Evolutionary conservation across 2,888 invertebrate species (phyloP).

Genomic region (Drosophila pseudotakahashii): DNA sequence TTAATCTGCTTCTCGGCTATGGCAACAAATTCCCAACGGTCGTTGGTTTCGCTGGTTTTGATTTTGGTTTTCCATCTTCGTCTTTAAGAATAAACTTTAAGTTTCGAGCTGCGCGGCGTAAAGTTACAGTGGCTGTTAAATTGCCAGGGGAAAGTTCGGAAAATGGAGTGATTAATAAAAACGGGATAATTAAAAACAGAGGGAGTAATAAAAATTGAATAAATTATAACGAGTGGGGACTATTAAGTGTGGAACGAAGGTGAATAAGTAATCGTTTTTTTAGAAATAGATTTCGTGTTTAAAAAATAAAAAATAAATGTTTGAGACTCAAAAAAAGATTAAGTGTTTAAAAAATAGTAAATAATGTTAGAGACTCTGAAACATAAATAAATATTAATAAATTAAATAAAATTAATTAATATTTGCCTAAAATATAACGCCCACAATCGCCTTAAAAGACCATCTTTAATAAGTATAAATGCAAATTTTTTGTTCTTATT

Average conservation of each 20-base stretch:
- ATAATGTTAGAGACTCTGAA: no score
- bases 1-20: slow-evolving; percentile 63
- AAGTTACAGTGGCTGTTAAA: slow-evolving; percentile 3
- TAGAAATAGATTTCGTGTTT: no score
- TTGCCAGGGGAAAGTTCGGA: background rate
- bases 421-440: no score
- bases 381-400: no score
- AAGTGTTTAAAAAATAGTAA: no score
- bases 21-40: slow-evolving; percentile 22
- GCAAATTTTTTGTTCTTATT: no score
- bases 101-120: background rate
- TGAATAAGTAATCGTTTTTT: background rate
- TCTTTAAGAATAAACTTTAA: slow-evolving; percentile 4
- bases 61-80: slow-evolving; percentile 18
- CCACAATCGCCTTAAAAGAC: no score
- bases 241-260: background rate
- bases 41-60: slow-evolving; percentile 27
- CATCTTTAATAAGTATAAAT: no score
- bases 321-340: no score
- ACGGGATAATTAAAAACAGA: background rate
- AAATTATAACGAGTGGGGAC: background rate
- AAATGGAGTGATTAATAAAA: slow-evolving; percentile 1
- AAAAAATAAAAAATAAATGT: no score
- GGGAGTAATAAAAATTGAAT: background rate
- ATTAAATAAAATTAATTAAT: no score